These are phyloP conservation scores for Pterophyllum scalare DNA, from an alignment of 2,113 vertebrate species.

Conservation along the genomic window DNA sequence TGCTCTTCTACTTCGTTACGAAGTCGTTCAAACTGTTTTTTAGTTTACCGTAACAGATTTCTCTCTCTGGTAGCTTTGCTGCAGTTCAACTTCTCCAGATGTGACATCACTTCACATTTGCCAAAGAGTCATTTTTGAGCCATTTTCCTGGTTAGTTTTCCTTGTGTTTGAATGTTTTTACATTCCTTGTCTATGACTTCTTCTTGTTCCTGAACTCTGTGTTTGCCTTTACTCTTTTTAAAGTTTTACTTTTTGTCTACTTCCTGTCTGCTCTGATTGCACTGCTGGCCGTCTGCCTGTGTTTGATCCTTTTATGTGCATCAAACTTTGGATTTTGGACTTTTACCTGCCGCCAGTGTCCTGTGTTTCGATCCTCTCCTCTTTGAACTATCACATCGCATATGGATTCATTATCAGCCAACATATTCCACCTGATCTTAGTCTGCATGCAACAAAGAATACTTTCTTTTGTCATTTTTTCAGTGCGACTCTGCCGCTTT, in stretches of 20 bases:
- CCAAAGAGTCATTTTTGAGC: no score
- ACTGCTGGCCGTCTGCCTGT: not conserved
- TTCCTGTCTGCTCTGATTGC: not conserved
- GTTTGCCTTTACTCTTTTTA: not conserved
- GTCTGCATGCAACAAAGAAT: constrained; percentile 9
- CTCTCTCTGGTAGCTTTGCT: not conserved
- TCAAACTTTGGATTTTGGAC: constrained; percentile 3
- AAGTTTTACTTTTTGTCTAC: not conserved
- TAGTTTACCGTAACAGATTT: constrained; percentile 1
- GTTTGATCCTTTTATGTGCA: not conserved
- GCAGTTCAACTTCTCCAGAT: not conserved
- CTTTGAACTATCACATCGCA: not conserved
- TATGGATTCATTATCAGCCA: constrained; percentile 7
- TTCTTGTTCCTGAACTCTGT: not conserved
- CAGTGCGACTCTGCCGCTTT: not conserved
- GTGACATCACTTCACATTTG: not conserved
- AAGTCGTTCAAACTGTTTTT: not conserved
- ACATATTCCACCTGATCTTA: constrained; percentile 3
- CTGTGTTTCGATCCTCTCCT: not conserved
- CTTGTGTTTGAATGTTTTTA: not conserved
- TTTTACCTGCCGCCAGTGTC: not conserved
- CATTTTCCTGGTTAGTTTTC: not conserved
- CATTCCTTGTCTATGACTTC: not conserved
- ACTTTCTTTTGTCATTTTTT: constrained; percentile 11
- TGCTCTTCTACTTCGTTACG: not conserved